phyloP scores from a whole-genome alignment of 2,888 invertebrate genomes.

The Odiellus spinosus region DNA sequence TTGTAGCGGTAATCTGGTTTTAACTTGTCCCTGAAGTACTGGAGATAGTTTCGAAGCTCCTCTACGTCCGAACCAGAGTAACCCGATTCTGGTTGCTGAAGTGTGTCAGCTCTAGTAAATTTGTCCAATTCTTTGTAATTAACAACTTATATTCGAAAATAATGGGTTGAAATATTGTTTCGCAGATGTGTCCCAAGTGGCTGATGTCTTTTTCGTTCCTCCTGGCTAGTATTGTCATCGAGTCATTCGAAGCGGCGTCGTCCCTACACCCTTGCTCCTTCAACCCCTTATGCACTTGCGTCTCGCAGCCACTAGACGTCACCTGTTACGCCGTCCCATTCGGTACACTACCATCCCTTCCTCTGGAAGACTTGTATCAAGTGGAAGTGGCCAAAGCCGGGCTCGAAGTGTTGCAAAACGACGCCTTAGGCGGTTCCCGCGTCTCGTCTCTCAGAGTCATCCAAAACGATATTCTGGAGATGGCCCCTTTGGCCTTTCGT shows the following conservation, averaged over 20 bases:
- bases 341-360: slow-evolving; percentile 13
- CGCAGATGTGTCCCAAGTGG: too few relatives aligned
- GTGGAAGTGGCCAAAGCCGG: slow-evolving; percentile 10
- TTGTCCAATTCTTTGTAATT: too few relatives aligned
- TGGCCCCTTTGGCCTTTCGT: slow-evolving; percentile 12
- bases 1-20: too few relatives aligned
- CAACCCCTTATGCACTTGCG: slow-evolving; percentile 18
- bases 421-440: slow-evolving; percentile 13
- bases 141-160: too few relatives aligned
- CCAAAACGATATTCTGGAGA: slow-evolving; percentile 12
- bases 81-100: too few relatives aligned
- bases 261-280: slow-evolving; percentile 17
- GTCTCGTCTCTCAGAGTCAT: slow-evolving; percentile 15
- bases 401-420: slow-evolving; percentile 10
- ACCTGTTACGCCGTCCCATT: slow-evolving; percentile 18
- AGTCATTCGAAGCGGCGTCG: background rate
- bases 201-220: too few relatives aligned
- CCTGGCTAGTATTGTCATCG: too few relatives aligned
- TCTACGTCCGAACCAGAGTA: too few relatives aligned
- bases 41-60: too few relatives aligned
- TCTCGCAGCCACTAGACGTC: slow-evolving; percentile 14
- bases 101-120: too few relatives aligned
- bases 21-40: too few relatives aligned
- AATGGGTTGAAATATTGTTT: too few relatives aligned
- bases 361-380: slow-evolving; percentile 14